Evolutionary conservation across 2,888 invertebrate genomes (phyloP), one percentile per base, ranked within the genome.

Genomic region (Sphaerophoria rueppellii): DNA sequence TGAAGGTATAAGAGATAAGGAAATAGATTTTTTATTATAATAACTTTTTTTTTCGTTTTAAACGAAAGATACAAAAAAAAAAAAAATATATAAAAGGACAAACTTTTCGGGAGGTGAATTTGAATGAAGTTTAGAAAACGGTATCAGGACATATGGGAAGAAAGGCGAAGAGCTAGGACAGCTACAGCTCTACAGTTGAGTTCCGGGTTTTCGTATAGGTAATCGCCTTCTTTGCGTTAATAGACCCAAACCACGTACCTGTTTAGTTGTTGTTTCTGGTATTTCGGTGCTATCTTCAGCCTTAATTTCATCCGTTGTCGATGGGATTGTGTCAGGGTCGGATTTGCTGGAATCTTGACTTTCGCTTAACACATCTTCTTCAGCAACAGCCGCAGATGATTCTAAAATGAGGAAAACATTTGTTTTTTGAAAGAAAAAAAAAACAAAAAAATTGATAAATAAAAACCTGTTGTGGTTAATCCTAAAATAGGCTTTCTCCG

Each of bases 221-320:
- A 95, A 93, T 90, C 96, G 94, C 89, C 94, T 93, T 87, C 96
- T 93, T 60, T 95, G 94, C 3, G 95, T 95, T 61, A 96, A 92
- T 43, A 96, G 93, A 50, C 95, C 95, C 48, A 95, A 91, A 0
- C 95, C 95, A 81, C 94, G 93, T 40, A 95, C 93, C 74, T 93
- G 93, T 60, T 93, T 93, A 80, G 94, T 93, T 37, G 93, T 89
- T 69, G 91, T 91, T 71, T 94, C 94, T 0, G 90, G 89, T 16
- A 89, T 88, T 4, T 92, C 89, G 2, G 92, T 89, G 78, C 92
- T 92, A 6, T 93, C 92, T 77, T 93, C 92, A 43, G 78, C 91
- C 77, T 92, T 92, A 35, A 93, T 93, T 46, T 90, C 91, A 81
- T 91, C 93, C 57, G 89, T 82, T 4, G 89, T 89, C 48, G 89